Evolutionary conservation across 2,888 invertebrate species (phyloP).

Genomic region (Axea sp.): DNA sequence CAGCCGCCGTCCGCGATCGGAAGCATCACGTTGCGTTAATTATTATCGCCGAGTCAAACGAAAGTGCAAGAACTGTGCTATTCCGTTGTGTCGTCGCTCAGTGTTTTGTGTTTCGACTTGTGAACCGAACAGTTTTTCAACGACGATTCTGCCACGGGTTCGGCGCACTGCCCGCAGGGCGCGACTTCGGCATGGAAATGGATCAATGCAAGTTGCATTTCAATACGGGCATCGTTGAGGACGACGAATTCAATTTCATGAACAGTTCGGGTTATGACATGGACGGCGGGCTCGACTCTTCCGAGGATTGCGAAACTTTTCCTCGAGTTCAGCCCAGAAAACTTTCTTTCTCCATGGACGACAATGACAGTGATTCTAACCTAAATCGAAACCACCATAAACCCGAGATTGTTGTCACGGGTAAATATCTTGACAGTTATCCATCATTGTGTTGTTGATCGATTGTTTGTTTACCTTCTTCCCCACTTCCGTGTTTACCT

Average conservation of each 20-base stretch:
- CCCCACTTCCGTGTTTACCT: too few relatives aligned
- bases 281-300: conserved; percentile 83
- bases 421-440: conserved; percentile 7
- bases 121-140: too few relatives aligned
- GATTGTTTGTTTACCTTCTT: too few relatives aligned
- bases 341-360: conserved; percentile 82
- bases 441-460: not conserved
- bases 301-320: conserved; percentile 82
- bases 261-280: conserved; percentile 82
- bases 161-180: conserved; percentile 59
- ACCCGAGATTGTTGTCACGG: conserved; percentile 24
- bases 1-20: too few relatives aligned
- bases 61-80: too few relatives aligned
- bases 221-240: conserved; percentile 76
- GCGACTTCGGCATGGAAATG: conserved; percentile 71
- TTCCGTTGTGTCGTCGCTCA: too few relatives aligned
- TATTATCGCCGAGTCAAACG: too few relatives aligned
- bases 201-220: conserved; percentile 77
- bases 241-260: conserved; percentile 81
- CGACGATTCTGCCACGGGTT: too few relatives aligned
- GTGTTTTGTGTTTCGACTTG: too few relatives aligned
- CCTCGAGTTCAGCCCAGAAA: conserved; percentile 82
- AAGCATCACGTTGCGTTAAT: too few relatives aligned
- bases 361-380: conserved; percentile 73
- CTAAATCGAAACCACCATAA: conserved; percentile 25